Evolutionary conservation across 2,888 invertebrate genomes (phyloP), one percentile per base, ranked within the genome.

Genomic region (Megaustenia siamemsis): DNA sequence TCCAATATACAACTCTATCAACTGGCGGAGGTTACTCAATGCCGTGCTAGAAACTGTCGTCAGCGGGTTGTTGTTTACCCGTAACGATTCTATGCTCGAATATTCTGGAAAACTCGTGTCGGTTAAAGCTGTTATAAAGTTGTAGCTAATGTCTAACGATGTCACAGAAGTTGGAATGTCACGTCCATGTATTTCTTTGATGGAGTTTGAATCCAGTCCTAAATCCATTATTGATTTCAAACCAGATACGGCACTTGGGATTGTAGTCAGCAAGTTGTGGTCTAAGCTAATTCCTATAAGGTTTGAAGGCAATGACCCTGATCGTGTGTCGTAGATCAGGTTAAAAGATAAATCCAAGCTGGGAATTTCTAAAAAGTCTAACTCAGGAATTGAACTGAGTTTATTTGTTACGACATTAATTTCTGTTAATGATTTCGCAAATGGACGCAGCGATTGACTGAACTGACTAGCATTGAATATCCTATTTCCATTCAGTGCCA

Each of bases 81-180:
- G 43, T 12, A 73, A 10, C 15, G n/a, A n/a, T 12, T 45, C 24
- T 8, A 73, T 24, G 10, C 45, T 73, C 1, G 71, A 73, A 45
- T 45, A 28, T 45, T n/a, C 6, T 28, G 71, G 71, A 12, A 73
- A 73, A 73, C 71, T 73, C 1, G 71, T 73, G n/a, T 73, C 71
- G 5, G 71, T 73, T 45, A 73, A 15, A 6, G n/a, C 71, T 24
- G 45, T 73, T 18, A 73, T 43, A 10, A 45, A 8, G 45, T 73
- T 73, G 28, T 45, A 73, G 8, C 45, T 45, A 5, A 73, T 6
- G 38, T 73, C 45, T 5, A 73, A 12, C 8, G 12, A 15, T 45
- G 43, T 10, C 18, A 28, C 28, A 4, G 28, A 6, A 12, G 6
- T 18, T 2, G 71, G 12, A 45, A 73, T 38, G 1, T 73, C 28